Conservation (phyloP, 2,888 invertebrate genomes). For the Rhagium mordax region DNA sequence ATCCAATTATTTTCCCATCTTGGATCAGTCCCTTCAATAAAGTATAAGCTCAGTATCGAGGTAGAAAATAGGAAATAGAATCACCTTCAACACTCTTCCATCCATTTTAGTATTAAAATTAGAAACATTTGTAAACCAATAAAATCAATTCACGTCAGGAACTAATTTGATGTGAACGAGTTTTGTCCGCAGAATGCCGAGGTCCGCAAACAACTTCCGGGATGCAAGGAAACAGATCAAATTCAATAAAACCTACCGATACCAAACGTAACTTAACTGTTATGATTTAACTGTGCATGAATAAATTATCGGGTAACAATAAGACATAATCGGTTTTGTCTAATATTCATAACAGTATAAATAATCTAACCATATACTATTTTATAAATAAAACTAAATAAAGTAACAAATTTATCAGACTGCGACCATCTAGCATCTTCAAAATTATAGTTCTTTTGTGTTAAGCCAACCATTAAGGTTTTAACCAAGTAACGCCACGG, state of each 20-base stretch:
- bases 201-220: neutral
- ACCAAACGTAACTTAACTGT: neutral
- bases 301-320: neutral
- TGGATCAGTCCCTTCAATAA: no score
- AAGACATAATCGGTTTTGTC: neutral
- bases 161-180: neutral
- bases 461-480: slow-evolving; percentile 13
- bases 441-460: slow-evolving; percentile 29
- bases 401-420: slow-evolving; percentile 15
- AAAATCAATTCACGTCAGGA: neutral
- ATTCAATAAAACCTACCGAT: neutral
- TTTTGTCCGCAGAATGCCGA: neutral
- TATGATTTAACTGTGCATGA: neutral
- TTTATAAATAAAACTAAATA: slow-evolving; percentile 29
- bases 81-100: no score
- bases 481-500: neutral
- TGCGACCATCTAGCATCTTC: slow-evolving; percentile 16
- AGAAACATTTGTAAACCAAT: no score
- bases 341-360: slow-evolving; percentile 16
- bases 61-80: no score
- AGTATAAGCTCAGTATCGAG: no score
- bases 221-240: neutral
- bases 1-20: no score
- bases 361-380: slow-evolving; percentile 4
- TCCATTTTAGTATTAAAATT: no score